Evolutionary conservation across 2,113 vertebrate genomes (phyloP).

Genomic region (Sinocyclocheilus grahami): DNA sequence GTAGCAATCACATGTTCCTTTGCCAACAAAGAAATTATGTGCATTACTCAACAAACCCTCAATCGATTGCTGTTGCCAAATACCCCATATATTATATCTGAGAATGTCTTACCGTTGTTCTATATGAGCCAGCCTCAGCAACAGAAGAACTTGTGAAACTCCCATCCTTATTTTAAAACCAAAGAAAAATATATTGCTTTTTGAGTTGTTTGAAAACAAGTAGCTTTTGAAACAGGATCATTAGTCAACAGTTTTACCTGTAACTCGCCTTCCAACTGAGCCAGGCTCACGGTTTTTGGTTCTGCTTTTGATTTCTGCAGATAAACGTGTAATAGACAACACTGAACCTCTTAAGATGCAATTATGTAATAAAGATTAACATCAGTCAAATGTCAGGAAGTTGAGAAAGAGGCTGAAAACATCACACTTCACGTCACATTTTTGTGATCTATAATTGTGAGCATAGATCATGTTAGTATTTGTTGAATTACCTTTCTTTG

Average conservation of each 20-base stretch:
- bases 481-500: background rate
- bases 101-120: background rate
- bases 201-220: background rate
- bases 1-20: conserved; percentile 76
- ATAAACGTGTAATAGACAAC: conserved; percentile 24
- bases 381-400: background rate
- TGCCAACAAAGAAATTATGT: background rate
- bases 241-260: conserved; percentile 57
- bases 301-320: conserved; percentile 74
- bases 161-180: background rate
- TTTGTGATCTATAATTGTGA: background rate
- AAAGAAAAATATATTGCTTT: background rate
- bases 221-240: background rate
- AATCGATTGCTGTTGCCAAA: background rate
- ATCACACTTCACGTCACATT: background rate
- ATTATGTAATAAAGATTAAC: background rate
- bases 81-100: no score
- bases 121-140: background rate
- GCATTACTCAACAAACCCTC: background rate
- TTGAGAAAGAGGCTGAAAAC: background rate
- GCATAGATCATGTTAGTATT: background rate
- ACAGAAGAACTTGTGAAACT: conserved; percentile 15
- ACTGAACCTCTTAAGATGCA: background rate
- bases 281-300: conserved; percentile 54
- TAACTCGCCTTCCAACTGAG: background rate